Conservation (phyloP, 2,797 vertebrate species). For the Gymnoscopelus microlampas region DNA sequence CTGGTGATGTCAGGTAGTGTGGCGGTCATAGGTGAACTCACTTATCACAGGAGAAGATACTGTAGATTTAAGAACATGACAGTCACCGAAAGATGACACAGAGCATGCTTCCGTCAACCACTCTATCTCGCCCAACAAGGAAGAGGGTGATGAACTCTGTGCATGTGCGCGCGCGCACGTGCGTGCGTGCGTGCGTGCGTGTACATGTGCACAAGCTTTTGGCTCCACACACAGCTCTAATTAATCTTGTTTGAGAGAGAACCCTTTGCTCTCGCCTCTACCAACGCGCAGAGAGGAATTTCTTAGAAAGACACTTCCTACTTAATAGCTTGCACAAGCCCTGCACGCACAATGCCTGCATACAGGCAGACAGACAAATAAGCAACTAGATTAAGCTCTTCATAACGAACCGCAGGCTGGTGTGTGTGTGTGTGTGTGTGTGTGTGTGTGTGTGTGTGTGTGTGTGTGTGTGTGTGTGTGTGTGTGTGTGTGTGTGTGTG, state of each 20-base stretch:
- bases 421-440: constrained; percentile 37
- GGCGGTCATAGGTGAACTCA: constrained; percentile 42
- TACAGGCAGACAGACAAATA: constrained; percentile 35
- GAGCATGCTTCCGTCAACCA: constrained; percentile 28
- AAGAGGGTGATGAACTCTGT: constrained; percentile 42
- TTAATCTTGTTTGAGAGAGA: constrained; percentile 69
- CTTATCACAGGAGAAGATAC: constrained; percentile 35
- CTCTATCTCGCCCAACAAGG: constrained; percentile 23
- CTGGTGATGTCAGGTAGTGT: constrained; percentile 12
- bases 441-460: too few relatives aligned
- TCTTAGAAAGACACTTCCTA: constrained; percentile 69
- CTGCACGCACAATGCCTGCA: constrained; percentile 20
- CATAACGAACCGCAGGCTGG: constrained; percentile 47
- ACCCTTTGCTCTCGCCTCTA: constrained; percentile 60
- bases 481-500: too few relatives aligned
- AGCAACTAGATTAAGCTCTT: constrained; percentile 64
- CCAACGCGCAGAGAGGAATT: constrained; percentile 55
- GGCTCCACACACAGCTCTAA: constrained; percentile 65
- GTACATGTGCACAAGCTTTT: not conserved
- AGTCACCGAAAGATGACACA: constrained; percentile 36
- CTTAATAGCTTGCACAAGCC: constrained; percentile 40
- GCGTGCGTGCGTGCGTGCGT: constrained; percentile 18
- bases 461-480: too few relatives aligned
- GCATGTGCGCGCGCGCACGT: constrained; percentile 21
- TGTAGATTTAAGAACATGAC: constrained; percentile 39